Base-by-base conservation (phyloP, 2,113 vertebrate species). In the Candoia aspera region DNA sequence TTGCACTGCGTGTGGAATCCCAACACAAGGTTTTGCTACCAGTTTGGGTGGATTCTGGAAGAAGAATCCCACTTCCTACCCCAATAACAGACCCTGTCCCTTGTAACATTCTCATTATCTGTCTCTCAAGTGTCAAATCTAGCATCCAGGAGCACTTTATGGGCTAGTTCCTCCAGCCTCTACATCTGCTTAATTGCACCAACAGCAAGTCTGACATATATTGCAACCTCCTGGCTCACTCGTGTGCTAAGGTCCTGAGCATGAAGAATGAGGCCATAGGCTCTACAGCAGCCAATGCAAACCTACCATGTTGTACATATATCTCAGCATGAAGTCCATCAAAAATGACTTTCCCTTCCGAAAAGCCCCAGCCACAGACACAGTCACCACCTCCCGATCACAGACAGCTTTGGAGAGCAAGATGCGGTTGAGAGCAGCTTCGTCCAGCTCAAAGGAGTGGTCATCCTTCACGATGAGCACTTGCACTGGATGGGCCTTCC, bases 241-340 rank as follows among this genome's bases (percentile, higher is more conserved):
- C 19, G 6, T 15, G 46, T 86, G 17, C 13, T 86, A 86, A 79
- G 49, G 2, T 54, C 88, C 23, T 13, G 83, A n/a, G 29, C 37
- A 46, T 12, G 26, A 57, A 8, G 33, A 90, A 58, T 11, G 1
- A n/a, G 17, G 53, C 54, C 84, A 10, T 83, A 12, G 33, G n/a
- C 21, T 49, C 55, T 33, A 24, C 53, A 0, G 59, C 24, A 93
- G 3, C 87, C 92, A 0, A 94, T 99, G 98, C 84, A 93, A 54
- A 91, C 93, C 0, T 95, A 99, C 99, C 95, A 99, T 98, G 42
- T 98, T 99, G 97, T 99, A 99, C 99, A 99, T 99, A 96, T 99
- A 99, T 0, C 99, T 98, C 96, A 99, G 97, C 99, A 99, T 99
- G 97, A 99, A 99, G 97, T 99, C 99, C 99, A 99, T 99, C 90